phyloP scores from a whole-genome alignment of 1,140 invertebrate species.

The Acyrthosiphon pisum region DNA sequence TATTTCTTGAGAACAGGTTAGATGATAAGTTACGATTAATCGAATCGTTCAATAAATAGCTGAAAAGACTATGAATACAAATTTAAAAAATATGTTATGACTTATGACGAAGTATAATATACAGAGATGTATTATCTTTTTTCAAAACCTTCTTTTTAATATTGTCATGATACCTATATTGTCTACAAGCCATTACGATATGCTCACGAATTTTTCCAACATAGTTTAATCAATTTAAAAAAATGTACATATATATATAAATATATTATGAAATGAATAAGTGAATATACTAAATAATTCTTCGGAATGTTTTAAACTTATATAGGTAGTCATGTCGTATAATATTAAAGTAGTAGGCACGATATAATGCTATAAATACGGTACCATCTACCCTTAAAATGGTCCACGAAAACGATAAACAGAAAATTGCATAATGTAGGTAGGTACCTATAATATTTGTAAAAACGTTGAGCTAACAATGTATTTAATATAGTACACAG shows the following conservation, averaged over 20 bases:
- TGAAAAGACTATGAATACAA: slow-evolving; percentile 23
- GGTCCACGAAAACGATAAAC: background rate
- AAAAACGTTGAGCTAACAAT: background rate
- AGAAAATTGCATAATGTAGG: background rate
- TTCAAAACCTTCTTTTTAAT: background rate
- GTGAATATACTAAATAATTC: background rate
- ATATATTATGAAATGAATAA: background rate
- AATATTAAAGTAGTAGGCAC: background rate
- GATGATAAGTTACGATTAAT: slow-evolving; percentile 33
- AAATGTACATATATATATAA: background rate
- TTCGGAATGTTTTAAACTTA: background rate
- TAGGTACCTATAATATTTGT: background rate
- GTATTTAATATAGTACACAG: background rate
- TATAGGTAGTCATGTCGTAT: no score
- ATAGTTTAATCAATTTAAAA: background rate
- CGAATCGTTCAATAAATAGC: slow-evolving; percentile 29
- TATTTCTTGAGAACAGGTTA: slow-evolving; percentile 20
- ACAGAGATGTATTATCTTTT: background rate
- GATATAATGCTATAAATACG: background rate
- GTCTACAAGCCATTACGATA: background rate
- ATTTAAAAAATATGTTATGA: slow-evolving; percentile 14
- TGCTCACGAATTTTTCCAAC: background rate
- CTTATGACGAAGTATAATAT: background rate
- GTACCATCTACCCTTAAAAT: background rate
- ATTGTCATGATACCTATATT: background rate